Percentiles rank a stretch among this genome's conserved stretches.
phyloP scores from a whole-genome alignment of 1,140 invertebrate species.

The Aphaenogaster rudis region DNA sequence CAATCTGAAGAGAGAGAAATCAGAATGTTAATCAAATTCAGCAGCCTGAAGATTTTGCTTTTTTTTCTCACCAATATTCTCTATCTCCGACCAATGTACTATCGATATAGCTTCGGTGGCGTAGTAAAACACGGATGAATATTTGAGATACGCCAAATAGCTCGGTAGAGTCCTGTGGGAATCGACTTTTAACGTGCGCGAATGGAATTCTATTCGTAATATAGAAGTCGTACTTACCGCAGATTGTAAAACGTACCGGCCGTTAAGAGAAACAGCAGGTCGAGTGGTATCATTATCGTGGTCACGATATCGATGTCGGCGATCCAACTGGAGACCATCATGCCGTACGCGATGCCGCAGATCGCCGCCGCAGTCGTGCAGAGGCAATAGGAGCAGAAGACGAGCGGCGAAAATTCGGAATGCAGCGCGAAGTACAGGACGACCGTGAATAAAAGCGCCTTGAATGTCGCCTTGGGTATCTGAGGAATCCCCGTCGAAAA shows the following conservation, averaged over 20 bases:
- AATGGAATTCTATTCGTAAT: conserved; percentile 1
- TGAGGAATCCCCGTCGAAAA: conserved; percentile 36
- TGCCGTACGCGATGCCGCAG: conserved; percentile 69
- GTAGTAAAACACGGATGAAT: conserved; percentile 88
- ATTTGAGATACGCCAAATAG: conserved; percentile 87
- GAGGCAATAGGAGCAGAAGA: conserved; percentile 58
- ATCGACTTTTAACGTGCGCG: not conserved
- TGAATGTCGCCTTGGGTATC: conserved; percentile 62
- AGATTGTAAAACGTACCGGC: conserved; percentile 78
- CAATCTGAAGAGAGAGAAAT: conserved; percentile 63
- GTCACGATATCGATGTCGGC: conserved; percentile 64
- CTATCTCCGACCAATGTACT: conserved; percentile 86
- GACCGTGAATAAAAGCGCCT: conserved; percentile 63
- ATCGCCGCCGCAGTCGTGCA: conserved; percentile 54
- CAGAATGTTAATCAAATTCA: not conserved
- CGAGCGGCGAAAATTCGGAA: not conserved
- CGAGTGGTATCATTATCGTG: conserved; percentile 73
- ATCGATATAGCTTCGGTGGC: conserved; percentile 87
- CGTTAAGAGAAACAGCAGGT: conserved; percentile 73
- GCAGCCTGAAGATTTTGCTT: not conserved
- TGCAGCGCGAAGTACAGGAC: conserved; percentile 57
- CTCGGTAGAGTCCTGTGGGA: conserved; percentile 82
- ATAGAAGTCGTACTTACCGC: conserved; percentile 60
- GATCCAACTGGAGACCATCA: conserved; percentile 69
- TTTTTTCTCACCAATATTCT: conserved; percentile 70